These are phyloP conservation scores for Idaea straminata DNA, from an alignment of 2,888 invertebrate species.

Conservation along the genomic window DNA sequence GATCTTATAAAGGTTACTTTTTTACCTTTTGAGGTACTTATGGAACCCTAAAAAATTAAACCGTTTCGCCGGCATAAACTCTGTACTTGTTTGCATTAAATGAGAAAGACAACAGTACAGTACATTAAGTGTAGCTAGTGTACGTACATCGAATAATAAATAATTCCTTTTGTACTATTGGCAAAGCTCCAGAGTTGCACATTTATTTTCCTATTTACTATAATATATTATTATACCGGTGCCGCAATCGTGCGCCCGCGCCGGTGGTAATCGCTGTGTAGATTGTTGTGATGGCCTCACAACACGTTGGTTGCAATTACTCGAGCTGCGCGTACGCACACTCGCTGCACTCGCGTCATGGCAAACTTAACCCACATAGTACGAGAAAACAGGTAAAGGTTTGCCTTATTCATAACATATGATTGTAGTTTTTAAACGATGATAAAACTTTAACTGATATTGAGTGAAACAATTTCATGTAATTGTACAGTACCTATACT, in stretches of 20 bases:
- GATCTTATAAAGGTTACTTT: no score
- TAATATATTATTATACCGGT: slow-evolving; percentile 15
- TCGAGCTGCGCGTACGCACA: not conserved
- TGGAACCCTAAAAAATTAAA: no score
- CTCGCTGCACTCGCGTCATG: not conserved
- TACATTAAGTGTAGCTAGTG: not conserved
- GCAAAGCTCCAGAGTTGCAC: slow-evolving; percentile 21
- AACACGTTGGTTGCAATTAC: slow-evolving; percentile 13
- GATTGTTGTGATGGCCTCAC: not conserved
- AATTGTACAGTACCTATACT: no score
- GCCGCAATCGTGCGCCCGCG: not conserved
- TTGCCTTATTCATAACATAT: not conserved
- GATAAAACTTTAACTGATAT: no score
- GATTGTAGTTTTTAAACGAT: not conserved
- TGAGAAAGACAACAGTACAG: not conserved
- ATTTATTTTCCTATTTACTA: slow-evolving; percentile 24
- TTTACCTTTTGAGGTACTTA: no score
- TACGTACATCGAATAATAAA: slow-evolving; percentile 1
- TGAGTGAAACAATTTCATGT: no score
- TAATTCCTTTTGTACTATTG: slow-evolving; percentile 25
- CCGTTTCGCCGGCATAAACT: no score
- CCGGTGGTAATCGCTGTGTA: slow-evolving; percentile 13
- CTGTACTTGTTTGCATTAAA: not conserved
- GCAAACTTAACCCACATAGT: not conserved
- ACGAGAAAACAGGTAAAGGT: not conserved